phyloP scores from a whole-genome alignment of 37 sponge, comb jelly and placozoan genomes.

The Dysidea cf. avara region DNA sequence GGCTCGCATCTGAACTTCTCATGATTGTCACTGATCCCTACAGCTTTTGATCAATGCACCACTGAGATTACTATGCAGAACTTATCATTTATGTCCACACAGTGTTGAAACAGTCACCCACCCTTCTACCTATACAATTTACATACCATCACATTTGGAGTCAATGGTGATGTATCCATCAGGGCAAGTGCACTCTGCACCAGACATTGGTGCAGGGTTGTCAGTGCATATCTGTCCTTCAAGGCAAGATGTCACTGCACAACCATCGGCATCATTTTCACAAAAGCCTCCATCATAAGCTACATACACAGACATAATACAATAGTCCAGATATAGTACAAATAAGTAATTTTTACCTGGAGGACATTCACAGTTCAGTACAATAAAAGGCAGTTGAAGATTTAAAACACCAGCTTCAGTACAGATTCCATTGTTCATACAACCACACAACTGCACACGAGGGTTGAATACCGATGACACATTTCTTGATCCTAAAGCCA shows the following conservation, averaged over 20 bases:
- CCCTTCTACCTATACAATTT: too few relatives aligned
- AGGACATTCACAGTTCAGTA: slow-evolving; percentile 43
- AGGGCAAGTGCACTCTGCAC: slow-evolving; percentile 58
- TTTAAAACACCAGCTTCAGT: slow-evolving; percentile 35
- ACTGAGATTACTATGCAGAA: too few relatives aligned
- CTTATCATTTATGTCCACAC: too few relatives aligned
- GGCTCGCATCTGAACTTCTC: too few relatives aligned
- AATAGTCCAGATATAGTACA: slow-evolving; percentile 5
- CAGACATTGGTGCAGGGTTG: slow-evolving; percentile 44
- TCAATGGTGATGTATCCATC: slow-evolving; percentile 35
- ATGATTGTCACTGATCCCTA: too few relatives aligned
- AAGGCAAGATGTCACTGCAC: slow-evolving; percentile 48
- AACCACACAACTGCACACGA: slow-evolving; percentile 45
- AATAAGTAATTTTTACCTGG: slow-evolving; percentile 50
- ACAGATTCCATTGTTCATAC: slow-evolving; percentile 53
- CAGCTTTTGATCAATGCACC: too few relatives aligned
- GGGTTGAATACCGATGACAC: slow-evolving; percentile 14
- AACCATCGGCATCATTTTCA: slow-evolving; percentile 59
- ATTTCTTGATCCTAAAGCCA: slow-evolving; percentile 9
- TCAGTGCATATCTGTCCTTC: slow-evolving; percentile 48
- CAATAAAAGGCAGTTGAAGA: slow-evolving; percentile 1
- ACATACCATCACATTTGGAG: slow-evolving; percentile 55
- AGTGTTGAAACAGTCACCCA: too few relatives aligned
- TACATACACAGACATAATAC: too few relatives aligned
- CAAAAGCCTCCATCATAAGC: slow-evolving; percentile 49